These are phyloP conservation scores for Ascaphus truei DNA, from an alignment of 2,113 vertebrate genomes.

Conservation along the genomic window DNA sequence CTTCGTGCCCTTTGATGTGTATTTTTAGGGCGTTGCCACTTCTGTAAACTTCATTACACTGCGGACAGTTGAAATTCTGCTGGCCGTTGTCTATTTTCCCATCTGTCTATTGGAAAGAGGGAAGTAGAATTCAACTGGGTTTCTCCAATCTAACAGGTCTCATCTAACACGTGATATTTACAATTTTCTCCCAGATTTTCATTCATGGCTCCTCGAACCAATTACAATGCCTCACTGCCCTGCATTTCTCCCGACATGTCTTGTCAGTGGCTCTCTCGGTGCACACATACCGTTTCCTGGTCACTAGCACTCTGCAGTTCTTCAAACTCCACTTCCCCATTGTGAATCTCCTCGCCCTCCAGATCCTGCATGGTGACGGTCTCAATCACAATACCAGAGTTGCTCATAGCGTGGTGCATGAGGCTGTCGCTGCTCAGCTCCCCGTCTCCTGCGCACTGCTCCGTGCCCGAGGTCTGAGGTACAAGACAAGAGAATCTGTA, in stretches of 20 bases:
- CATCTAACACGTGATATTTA: too few species aligned
- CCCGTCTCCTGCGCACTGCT: slow-evolving; percentile 48
- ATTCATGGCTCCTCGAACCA: too few species aligned
- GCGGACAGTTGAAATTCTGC: slow-evolving; percentile 71
- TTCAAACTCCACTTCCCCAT: slow-evolving; percentile 56
- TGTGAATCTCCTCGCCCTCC: not conserved
- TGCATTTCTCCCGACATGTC: too few species aligned
- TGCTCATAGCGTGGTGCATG: slow-evolving; percentile 90
- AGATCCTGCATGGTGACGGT: slow-evolving; percentile 54
- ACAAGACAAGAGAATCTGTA: not conserved
- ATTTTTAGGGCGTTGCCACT: slow-evolving; percentile 75
- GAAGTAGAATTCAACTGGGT: not conserved
- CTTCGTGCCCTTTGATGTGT: slow-evolving; percentile 83
- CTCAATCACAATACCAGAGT: slow-evolving; percentile 82
- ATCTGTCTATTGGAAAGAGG: slow-evolving; percentile 49
- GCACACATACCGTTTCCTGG: slow-evolving; percentile 58
- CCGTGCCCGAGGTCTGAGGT: slow-evolving; percentile 9
- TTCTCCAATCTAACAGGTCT: too few species aligned
- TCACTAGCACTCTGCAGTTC: slow-evolving; percentile 48
- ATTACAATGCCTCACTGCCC: too few species aligned
- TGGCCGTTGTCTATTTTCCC: slow-evolving; percentile 46
- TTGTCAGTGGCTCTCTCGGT: not conserved
- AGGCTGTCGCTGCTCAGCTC: slow-evolving; percentile 74
- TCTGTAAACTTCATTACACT: slow-evolving; percentile 82
- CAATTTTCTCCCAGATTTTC: too few species aligned